Evolutionary conservation across 2,888 invertebrate species (phyloP), one percentile per base, ranked within the genome.

Genomic region (Spisula subtruncata): DNA sequence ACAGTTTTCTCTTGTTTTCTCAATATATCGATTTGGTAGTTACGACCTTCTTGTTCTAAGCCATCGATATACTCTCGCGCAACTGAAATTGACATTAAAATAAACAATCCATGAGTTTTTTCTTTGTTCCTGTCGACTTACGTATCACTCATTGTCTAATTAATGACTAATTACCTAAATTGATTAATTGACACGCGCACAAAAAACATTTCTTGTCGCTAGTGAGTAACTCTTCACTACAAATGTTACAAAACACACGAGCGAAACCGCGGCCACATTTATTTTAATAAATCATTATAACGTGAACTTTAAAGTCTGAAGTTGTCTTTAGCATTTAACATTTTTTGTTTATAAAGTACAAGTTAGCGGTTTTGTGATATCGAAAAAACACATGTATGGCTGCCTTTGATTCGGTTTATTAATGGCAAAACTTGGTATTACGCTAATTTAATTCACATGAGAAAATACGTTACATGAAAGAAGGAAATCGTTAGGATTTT

Each of bases 321-420:
- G 8, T n/a, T 66, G 20, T 66, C 25, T 66, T 25, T 66, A n/a
- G 6, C 60, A 25, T 51, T 51, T 51, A 51, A 51, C 41, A 41
- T 66, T 25, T 60, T 66, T 66, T 66, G 60, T 25, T 66, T n/a
- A 56, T 56, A 66, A 66, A 66, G n/a, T 66, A 66, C 60, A 66
- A 66, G 8, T 0, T 25, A 25, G n/a, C 5, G 25, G 2, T n/a
- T 25, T 25, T 66, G 60, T 66, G 25, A 66, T 66, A 25, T 25
- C 20, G 60, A 0, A 25, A 66, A 66, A 66, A 66, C 10, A 66
- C 2, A 25, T 66, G 25, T 60, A 60, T 12, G 51, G 16, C 14
- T 51, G 51, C 51, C 12, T 51, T 51, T 51, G 51, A 51, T 16
- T 51, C 4, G 16, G 14, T 51, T 51, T 51, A 51, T 51, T 12